Conservation (phyloP, 2,888 invertebrate species). For the Muschampia staudingeri region DNA sequence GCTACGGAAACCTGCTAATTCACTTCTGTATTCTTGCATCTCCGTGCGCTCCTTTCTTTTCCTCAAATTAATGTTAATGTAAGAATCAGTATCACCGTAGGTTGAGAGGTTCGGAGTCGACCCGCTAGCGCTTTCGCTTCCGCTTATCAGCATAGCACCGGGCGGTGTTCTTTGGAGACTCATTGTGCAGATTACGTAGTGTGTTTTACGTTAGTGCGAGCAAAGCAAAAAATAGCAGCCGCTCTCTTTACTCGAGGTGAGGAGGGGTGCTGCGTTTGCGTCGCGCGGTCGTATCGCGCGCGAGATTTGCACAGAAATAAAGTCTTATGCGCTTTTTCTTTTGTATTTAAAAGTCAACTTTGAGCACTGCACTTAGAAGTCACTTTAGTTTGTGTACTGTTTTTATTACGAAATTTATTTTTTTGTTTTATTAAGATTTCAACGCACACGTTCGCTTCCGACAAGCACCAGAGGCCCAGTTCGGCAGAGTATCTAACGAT, state of each 20-base stretch:
- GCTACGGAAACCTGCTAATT: conserved; percentile 36
- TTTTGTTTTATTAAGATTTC: not conserved
- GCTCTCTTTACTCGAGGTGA: conserved; percentile 27
- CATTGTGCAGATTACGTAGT: conserved; percentile 1
- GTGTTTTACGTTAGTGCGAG: conserved; percentile 14
- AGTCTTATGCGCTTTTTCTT: conserved; percentile 3
- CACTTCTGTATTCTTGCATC: conserved; percentile 31
- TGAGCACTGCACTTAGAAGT: not conserved
- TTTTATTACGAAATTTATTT: not conserved
- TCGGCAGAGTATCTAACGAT: no score
- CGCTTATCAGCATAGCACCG: conserved; percentile 17
- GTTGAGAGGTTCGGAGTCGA: conserved; percentile 22
- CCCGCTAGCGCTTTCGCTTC: conserved; percentile 21
- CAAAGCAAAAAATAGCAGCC: not conserved
- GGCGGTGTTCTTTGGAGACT: conserved; percentile 40
- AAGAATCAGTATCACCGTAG: conserved; percentile 19
- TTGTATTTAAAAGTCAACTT: conserved; percentile 10
- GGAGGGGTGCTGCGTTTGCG: conserved; percentile 22
- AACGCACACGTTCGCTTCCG: conserved; percentile 15
- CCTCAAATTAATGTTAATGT: conserved; percentile 17
- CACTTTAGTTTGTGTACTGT: not conserved
- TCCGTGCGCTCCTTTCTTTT: conserved; percentile 44
- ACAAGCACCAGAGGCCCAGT: conserved; percentile 21
- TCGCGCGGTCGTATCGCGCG: not conserved
- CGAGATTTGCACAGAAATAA: conserved; percentile 19